Evolutionary conservation across 2,888 invertebrate genomes (phyloP), one percentile per base, ranked within the genome.

Genomic region (Platypus cylindrus): DNA sequence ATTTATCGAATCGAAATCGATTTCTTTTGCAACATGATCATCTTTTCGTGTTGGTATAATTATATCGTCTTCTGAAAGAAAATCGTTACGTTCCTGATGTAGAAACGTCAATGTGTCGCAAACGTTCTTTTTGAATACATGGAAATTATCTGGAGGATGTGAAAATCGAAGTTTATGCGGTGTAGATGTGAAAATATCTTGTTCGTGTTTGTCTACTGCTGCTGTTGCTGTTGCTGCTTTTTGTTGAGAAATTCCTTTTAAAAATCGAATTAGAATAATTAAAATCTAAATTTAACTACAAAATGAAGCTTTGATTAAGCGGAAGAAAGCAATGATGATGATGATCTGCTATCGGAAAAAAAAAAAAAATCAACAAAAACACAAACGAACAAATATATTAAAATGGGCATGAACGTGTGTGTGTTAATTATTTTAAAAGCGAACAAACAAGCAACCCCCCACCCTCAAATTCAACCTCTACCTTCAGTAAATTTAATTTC

Each of bases 31-130:
- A 13, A 61, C 53, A 40, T 62, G 62, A 43, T 62, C 62, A 31
- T 60, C 58, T 45, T 62, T 62, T 32, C 61, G 47, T 34, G 53
- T 56, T 3, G 61, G 60, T 26, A 63, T 59, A 18, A 61, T 57
- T 34, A 58, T 51, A 40, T 63, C 63, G 12, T 62, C 63, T 29
- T 57, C 47, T 3, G 62, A 58, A 31, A 63, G 46, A 40, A 61
- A 62, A 43, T 62, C 61, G 44, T 62, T 62, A 13, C 63, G 49
- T 49, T 63, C 63, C 43, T 61, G 59, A 42, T 63, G 60, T 17
- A 63, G 48, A 43, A 63, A 62, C 9, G 59, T 58, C 22, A 63
- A 47, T 3, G 62, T 63, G 40, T 62, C 59, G 41, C 48, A 54
- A 14, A 63, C 59, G 37, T 61, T 55, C 47, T 49, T 51, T 45